These are phyloP conservation scores for Scopus umbretta DNA, from an alignment of 2,113 vertebrate genomes.

Conservation along the genomic window DNA sequence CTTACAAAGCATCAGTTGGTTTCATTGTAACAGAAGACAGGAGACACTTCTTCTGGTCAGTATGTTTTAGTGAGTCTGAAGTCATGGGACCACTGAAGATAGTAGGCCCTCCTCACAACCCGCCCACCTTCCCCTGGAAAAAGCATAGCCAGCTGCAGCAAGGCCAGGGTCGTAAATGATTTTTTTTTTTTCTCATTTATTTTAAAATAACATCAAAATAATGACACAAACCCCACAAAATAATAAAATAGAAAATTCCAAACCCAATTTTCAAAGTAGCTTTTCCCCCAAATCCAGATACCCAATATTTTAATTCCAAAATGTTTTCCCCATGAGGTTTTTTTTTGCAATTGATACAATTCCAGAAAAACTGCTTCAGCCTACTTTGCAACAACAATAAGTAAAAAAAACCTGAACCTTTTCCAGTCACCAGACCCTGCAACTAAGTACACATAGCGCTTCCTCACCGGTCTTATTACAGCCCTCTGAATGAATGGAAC, in stretches of 20 bases:
- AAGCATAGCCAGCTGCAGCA: neutral
- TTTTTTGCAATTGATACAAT: neutral
- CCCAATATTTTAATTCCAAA: neutral
- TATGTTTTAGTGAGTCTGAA: neutral
- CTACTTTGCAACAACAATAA: neutral
- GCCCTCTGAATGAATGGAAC: neutral
- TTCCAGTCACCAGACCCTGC: neutral
- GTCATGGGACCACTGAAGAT: neutral
- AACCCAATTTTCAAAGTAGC: neutral
- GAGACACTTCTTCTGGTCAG: neutral
- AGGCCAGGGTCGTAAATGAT: fast-evolving
- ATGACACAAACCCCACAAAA: fast-evolving
- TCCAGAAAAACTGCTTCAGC: neutral
- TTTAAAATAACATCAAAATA: neutral
- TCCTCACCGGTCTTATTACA: neutral
- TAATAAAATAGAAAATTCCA: neutral
- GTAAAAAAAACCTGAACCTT: fast-evolving
- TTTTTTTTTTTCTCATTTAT: neutral
- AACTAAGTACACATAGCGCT: neutral
- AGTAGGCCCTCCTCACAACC: neutral
- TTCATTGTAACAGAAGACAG: neutral
- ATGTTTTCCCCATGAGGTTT: neutral
- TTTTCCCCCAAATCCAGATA: neutral
- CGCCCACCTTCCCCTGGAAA: neutral
- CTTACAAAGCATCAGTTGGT: neutral